Evolutionary conservation across 2,113 vertebrate species (phyloP).

Genomic region (Antigone vipio): DNA sequence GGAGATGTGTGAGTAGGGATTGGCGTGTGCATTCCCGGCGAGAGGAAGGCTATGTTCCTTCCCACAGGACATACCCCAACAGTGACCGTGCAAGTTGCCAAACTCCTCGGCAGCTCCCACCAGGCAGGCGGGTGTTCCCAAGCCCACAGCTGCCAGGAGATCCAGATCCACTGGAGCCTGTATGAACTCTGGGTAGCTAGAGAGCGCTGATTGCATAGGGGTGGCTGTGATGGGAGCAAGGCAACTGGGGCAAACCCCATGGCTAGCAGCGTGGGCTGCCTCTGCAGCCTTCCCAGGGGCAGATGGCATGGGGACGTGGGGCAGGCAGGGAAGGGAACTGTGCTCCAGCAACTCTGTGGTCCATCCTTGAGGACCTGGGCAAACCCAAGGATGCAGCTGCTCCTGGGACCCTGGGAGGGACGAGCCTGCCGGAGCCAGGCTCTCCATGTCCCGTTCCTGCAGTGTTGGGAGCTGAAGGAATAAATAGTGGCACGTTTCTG

Average conservation of each 20-base stretch:
- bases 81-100: neutral
- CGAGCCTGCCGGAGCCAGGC: rapidly evolving
- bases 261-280: neutral
- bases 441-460: rapidly evolving
- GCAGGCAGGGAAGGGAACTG: neutral
- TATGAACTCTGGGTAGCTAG: neutral
- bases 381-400: neutral
- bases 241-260: neutral
- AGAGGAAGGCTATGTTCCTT: neutral
- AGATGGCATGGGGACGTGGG: neutral
- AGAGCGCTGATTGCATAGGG: rapidly evolving
- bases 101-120: neutral
- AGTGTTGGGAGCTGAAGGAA: neutral
- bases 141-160: neutral
- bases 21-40: rapidly evolving
- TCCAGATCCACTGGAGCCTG: neutral
- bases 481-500: neutral
- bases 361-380: neutral
- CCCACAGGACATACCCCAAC: neutral
- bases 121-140: rapidly evolving
- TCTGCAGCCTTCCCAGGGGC: neutral
- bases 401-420: neutral
- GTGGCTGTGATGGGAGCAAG: neutral
- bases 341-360: neutral
- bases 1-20: neutral